Conservation (phyloP, 2,797 vertebrate genomes). For the Phrynocephalus guinanensis region DNA sequence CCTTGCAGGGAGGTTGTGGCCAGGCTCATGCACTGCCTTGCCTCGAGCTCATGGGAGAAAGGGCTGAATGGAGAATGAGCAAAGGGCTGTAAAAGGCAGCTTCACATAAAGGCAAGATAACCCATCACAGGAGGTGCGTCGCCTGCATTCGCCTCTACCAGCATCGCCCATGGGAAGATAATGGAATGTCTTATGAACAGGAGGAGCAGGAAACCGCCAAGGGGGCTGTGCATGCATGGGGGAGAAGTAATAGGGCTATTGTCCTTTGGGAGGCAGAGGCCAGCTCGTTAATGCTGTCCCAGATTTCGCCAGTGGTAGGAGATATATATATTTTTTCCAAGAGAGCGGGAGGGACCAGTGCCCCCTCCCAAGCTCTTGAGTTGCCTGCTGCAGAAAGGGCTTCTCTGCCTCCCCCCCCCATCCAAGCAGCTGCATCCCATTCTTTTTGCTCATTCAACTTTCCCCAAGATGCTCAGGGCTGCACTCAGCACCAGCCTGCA, state of each 20-base stretch:
- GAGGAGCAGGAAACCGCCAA: neutral
- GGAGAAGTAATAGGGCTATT: neutral
- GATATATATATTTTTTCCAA: neutral
- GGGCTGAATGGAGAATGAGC: no score
- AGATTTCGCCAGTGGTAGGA: neutral
- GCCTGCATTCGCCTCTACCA: neutral
- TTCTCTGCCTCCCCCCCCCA: slow-evolving; percentile 53
- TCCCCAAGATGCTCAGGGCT: neutral
- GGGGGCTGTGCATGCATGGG: neutral
- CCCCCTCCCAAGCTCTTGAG: neutral
- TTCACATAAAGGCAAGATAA: neutral
- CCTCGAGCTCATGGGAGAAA: no score
- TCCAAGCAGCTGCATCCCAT: neutral
- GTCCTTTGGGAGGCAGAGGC: neutral
- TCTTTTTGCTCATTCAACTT: slow-evolving; percentile 45
- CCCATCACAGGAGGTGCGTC: neutral
- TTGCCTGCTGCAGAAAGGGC: slow-evolving; percentile 4
- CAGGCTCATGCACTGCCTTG: no score
- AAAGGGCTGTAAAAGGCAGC: neutral
- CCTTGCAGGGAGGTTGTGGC: no score
- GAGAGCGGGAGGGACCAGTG: neutral
- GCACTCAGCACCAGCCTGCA: neutral
- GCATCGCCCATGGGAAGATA: no score
- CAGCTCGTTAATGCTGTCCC: neutral
- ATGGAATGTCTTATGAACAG: neutral